These are phyloP conservation scores for Paedocypris micromegethes DNA, from an alignment of 2,797 vertebrate species.

Conservation along the genomic window DNA sequence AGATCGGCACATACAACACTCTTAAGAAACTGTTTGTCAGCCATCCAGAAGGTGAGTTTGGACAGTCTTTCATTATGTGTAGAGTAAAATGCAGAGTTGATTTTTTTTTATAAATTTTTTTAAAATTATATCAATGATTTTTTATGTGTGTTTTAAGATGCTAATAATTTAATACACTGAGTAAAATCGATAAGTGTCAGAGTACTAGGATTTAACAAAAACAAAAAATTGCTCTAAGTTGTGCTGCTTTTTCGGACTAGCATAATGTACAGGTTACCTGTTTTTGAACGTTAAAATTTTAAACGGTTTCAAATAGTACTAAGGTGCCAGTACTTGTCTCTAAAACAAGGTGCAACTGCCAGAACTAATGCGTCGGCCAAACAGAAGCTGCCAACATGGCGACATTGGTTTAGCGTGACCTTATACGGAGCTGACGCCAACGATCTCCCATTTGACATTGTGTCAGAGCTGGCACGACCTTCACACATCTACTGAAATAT, in stretches of 20 bases:
- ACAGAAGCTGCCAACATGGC: constrained; percentile 27
- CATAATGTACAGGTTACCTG: no score
- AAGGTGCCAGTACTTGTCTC: neutral
- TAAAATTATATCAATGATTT: neutral
- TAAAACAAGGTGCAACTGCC: constrained; percentile 19
- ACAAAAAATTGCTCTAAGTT: no score
- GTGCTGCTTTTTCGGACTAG: no score
- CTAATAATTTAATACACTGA: no score
- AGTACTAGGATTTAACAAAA: no score
- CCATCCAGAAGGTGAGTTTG: constrained; percentile 80
- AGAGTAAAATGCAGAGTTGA: no score
- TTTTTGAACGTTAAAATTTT: no score
- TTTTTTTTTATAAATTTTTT: no score
- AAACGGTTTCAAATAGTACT: no score
- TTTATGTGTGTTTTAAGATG: no score
- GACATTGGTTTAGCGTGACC: constrained; percentile 5
- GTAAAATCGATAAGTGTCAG: no score
- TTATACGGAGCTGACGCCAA: constrained; percentile 34
- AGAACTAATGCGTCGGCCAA: constrained; percentile 34
- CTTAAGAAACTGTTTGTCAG: constrained; percentile 89
- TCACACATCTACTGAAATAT: neutral
- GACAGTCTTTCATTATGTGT: neutral
- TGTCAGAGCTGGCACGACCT: neutral
- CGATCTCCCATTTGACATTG: constrained; percentile 1
- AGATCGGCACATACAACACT: constrained; percentile 95